Base-by-base conservation (phyloP, 2,113 vertebrate genomes). In the Indri indri region DNA sequence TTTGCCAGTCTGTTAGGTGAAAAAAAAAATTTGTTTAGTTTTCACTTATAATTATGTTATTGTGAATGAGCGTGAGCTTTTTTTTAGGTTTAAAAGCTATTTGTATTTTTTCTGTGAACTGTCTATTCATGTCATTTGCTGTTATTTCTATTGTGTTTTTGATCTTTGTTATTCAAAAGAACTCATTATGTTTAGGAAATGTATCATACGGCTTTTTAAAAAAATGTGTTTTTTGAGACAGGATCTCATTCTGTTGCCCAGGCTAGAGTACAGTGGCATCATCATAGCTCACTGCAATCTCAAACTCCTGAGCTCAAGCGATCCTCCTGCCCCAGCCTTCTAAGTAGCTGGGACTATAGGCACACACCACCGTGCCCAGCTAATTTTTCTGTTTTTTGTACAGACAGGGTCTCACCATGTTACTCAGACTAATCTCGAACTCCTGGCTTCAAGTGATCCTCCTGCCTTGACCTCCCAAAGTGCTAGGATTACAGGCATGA, bases 31-130 rank as follows among this genome's bases (percentile, higher is more conserved):
- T 25, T 45, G 12, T 81, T 91, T 81, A 57, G 23, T 73, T 66
- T 76, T 57, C 34, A 59, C 8, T 93, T 96, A 22, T 84, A 88
- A 61, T 76, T 82, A 18, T 82, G 65, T 82, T 90, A 80, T 82
- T 68, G 25, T 81, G 68, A 92, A 13, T 52, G 47, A 87, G 25
- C 47, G 3, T 90, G 11, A 93, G 20, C 61, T 59, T 84, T 66
- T 66, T 84, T 90, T 91, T 91, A 90, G 25, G 16, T 66, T 87
- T 66, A 68, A 86, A 80, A 90, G 17, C 42, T 22, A 74, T 66
- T 91, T 57, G 54, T 57, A 57, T 57, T 57, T 57, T 57, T 57
- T 57, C 54, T 57, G 0, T 40, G 27, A 66, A 74, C 16, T 82
- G 11, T 77, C 23, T 68, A 5, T 86, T 77, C 22, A n/a, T 57